These are phyloP conservation scores for Cephus runcator DNA, from an alignment of 2,888 invertebrate genomes.

Conservation along the genomic window DNA sequence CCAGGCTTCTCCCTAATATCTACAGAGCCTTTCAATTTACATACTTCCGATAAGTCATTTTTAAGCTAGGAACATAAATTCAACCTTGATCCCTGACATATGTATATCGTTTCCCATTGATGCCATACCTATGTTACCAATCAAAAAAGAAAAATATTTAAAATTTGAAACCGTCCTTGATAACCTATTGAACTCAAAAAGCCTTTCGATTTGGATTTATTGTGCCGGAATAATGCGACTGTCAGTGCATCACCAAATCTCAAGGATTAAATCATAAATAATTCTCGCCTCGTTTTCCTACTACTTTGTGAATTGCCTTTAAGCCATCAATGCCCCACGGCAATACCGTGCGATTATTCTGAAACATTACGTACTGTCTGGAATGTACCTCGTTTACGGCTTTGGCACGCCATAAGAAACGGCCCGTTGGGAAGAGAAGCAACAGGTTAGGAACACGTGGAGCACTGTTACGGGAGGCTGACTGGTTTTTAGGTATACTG, in stretches of 20 bases:
- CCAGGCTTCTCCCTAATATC: conserved; percentile 17
- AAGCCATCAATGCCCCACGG: background rate
- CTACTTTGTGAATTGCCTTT: background rate
- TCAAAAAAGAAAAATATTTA: background rate
- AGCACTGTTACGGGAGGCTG: background rate
- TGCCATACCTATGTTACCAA: background rate
- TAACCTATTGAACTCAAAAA: background rate
- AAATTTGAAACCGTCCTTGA: background rate
- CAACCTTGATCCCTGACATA: background rate
- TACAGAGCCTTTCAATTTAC: conserved; percentile 36
- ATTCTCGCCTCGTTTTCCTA: background rate
- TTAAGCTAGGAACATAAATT: conserved; percentile 26
- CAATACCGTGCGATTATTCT: background rate
- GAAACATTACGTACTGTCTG: background rate
- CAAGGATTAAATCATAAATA: background rate
- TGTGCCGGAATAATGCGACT: background rate
- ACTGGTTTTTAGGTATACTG: background rate
- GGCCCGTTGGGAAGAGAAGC: conserved; percentile 2
- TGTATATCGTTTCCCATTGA: background rate
- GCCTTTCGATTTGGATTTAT: background rate
- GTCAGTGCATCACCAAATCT: background rate
- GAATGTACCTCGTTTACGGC: conserved; percentile 6
- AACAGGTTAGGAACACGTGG: background rate
- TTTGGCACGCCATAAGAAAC: conserved; percentile 5
- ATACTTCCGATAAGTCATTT: conserved; percentile 34